Base-by-base conservation (phyloP, 2,797 vertebrate species). In the Enteromius trimaculatus region DNA sequence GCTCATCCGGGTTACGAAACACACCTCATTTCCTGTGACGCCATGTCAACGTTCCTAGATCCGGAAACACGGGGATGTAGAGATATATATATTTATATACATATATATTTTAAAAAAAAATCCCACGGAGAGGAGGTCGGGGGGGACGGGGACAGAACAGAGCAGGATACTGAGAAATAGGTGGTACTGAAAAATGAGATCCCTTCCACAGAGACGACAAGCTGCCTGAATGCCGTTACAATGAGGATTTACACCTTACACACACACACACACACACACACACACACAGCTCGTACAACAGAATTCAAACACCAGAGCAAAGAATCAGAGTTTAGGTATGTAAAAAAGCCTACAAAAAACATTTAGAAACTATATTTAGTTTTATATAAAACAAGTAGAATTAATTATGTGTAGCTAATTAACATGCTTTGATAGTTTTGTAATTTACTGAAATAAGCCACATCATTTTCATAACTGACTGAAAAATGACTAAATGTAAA, bases 81-180 rank as follows among this genome's bases (percentile, higher is more conserved):
- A 77, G 86, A 88, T 90, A 66, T 82, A 80, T 19, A 44, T 47
- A 47, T 44, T 0, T 3, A 44, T 47, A 47, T 47, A 47, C 3
- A 47, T 47, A 37, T 37, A 37, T 42, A 29, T 29, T 14, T 14
- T 64, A 49, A 69, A 17, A 42, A n/a, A 19, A 51, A 39, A 49
- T 58, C 39, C 94, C 93, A 88, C 90, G 89, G 90, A 88, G 84
- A 89, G 92, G 91, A 91, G 91, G 90, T 90, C 93, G 21, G 82
- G 80, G 29, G 34, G 42, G 87, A 58, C 3, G 31, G 62, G 53
- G 80, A 78, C 76, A 88, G 17, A 60, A 64, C 19, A 21, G 78
- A 83, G 79, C 86, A 66, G 70, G 82, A 75, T 51, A 83, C 75
- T 65, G 44, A 83, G 60, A 70, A 7, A 37, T 60, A 37, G 19